phyloP scores from a whole-genome alignment of 2,797 vertebrate genomes.

The Amblyraja radiata region DNA sequence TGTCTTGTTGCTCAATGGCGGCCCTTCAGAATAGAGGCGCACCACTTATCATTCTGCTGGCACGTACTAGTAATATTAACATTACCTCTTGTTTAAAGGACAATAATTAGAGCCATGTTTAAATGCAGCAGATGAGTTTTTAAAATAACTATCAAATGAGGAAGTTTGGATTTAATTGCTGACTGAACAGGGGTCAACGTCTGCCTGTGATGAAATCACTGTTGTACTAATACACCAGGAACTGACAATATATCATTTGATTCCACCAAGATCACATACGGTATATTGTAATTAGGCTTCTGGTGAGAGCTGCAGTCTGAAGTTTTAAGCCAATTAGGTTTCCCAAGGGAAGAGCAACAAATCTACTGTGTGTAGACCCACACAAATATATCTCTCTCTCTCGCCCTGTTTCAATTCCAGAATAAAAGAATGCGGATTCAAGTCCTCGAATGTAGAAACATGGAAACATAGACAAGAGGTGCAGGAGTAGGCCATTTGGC shows the following conservation, averaged over 20 bases:
- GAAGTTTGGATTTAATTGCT: conserved; percentile 35
- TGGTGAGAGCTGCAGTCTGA: conserved; percentile 26
- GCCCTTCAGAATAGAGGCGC: background rate
- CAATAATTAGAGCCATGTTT: conserved; percentile 32
- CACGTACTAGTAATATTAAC: conserved; percentile 6
- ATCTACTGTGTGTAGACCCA: background rate
- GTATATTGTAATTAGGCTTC: conserved; percentile 34
- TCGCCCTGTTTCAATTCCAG: background rate
- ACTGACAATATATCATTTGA: conserved; percentile 32
- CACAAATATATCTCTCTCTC: background rate
- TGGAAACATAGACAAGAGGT: too few species aligned
- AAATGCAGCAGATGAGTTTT: conserved; percentile 35
- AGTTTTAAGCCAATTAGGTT: conserved; percentile 39
- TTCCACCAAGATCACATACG: conserved; percentile 30
- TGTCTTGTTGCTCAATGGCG: background rate
- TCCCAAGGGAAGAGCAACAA: conserved; percentile 17
- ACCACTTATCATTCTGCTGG: background rate
- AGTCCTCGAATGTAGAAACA: background rate
- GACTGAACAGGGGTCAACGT: conserved; percentile 25
- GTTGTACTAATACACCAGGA: conserved; percentile 26
- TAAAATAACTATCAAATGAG: conserved; percentile 26
- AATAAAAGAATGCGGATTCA: background rate
- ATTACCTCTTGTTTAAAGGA: conserved; percentile 26
- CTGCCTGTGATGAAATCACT: conserved; percentile 37
- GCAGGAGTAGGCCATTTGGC: too few species aligned